These are phyloP conservation scores for Sebastes taczanowskii DNA, from an alignment of 2,797 vertebrate genomes.

Conservation along the genomic window DNA sequence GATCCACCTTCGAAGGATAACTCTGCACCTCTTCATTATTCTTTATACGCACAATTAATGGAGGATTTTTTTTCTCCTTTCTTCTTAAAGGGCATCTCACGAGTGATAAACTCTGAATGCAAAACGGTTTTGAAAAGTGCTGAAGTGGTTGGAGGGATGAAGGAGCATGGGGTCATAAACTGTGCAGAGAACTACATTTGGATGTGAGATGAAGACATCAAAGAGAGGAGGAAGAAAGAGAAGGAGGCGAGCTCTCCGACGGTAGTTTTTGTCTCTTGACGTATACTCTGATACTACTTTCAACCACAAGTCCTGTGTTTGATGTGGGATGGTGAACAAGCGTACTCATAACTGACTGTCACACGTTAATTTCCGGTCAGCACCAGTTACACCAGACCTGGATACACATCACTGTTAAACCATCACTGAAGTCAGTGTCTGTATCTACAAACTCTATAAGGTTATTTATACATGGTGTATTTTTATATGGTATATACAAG, in stretches of 20 bases:
- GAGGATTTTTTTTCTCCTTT: constrained; percentile 37
- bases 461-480: background rate
- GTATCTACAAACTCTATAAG: background rate
- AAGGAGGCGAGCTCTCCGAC: constrained; percentile 8
- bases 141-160: constrained; percentile 64
- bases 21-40: constrained; percentile 65
- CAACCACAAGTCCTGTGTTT: constrained; percentile 3
- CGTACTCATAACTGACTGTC: background rate
- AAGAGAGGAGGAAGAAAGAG: constrained; percentile 24
- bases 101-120: constrained; percentile 69
- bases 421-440: background rate
- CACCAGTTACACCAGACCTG: background rate
- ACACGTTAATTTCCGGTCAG: background rate
- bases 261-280: constrained; percentile 13
- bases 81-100: constrained; percentile 72
- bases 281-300: constrained; percentile 7
- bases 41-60: constrained; percentile 72
- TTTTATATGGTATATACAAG: background rate
- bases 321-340: constrained; percentile 13
- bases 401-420: background rate
- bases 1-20: constrained; percentile 47
- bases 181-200: constrained; percentile 49
- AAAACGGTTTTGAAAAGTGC: constrained; percentile 66
- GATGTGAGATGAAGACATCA: constrained; percentile 53
- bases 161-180: constrained; percentile 54